These are phyloP conservation scores for Amyelois transitella DNA, from an alignment of 1,140 invertebrate genomes.

Conservation along the genomic window DNA sequence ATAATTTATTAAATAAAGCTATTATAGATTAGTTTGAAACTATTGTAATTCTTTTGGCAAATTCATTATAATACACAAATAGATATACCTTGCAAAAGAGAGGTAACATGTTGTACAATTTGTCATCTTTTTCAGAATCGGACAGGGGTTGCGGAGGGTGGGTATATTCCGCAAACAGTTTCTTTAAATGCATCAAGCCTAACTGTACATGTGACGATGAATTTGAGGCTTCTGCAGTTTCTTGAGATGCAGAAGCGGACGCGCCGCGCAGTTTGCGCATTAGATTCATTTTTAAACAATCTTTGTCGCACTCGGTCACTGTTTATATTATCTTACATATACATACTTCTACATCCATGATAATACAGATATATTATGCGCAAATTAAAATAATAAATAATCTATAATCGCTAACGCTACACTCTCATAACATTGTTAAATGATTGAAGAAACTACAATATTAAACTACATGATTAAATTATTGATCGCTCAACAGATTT, in stretches of 20 bases:
- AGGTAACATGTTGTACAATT: constrained; percentile 98
- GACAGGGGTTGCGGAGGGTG: constrained; percentile 87
- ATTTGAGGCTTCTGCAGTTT: constrained; percentile 64
- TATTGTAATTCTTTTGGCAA: not conserved
- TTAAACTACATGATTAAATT: not conserved
- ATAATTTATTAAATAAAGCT: no score
- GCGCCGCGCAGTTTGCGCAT: constrained; percentile 88
- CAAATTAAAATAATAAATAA: not conserved
- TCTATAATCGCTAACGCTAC: not conserved
- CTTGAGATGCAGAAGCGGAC: constrained; percentile 55
- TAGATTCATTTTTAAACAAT: constrained; percentile 81
- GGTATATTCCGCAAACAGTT: constrained; percentile 95
- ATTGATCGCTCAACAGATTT: not conserved
- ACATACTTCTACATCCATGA: not conserved
- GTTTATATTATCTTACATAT: not conserved
- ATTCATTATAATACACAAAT: not conserved
- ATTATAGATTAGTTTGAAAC: not conserved
- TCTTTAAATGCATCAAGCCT: constrained; percentile 96
- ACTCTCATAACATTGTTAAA: not conserved
- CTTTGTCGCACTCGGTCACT: constrained; percentile 3
- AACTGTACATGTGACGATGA: constrained; percentile 87
- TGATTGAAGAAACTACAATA: not conserved
- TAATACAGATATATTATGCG: not conserved
- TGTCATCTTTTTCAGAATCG: constrained; percentile 91
- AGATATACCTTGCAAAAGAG: constrained; percentile 94